These are phyloP conservation scores for Drosophila cognata DNA, from an alignment of 2,888 invertebrate genomes.

Conservation along the genomic window DNA sequence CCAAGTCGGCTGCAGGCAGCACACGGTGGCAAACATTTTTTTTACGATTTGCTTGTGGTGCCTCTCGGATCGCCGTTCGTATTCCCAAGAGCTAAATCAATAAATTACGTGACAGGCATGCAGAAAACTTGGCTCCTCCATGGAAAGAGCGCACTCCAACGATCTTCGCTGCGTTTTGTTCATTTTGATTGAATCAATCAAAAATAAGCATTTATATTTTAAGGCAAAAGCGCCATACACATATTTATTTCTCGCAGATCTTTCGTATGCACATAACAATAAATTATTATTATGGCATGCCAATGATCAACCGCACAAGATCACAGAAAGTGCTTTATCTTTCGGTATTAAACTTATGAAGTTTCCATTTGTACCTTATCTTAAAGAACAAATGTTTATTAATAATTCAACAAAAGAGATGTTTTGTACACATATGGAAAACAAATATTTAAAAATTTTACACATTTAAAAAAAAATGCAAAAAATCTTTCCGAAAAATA, in stretches of 20 bases:
- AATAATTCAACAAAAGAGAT: not conserved
- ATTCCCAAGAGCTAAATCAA: slow-evolving; percentile 84
- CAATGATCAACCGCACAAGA: slow-evolving; percentile 32
- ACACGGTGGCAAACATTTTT: slow-evolving; percentile 76
- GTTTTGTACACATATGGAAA: not conserved
- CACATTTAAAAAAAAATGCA: not conserved
- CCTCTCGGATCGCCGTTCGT: slow-evolving; percentile 52
- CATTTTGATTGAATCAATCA: slow-evolving; percentile 84
- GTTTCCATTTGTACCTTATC: slow-evolving; percentile 49
- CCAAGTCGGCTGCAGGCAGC: slow-evolving; percentile 53
- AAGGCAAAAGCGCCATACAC: slow-evolving; percentile 27
- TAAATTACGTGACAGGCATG: slow-evolving; percentile 85
- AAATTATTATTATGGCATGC: slow-evolving; percentile 69
- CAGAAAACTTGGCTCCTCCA: slow-evolving; percentile 76
- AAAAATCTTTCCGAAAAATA: not conserved
- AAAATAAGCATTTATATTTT: slow-evolving; percentile 69
- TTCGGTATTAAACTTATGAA: slow-evolving; percentile 58
- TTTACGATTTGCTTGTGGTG: slow-evolving; percentile 72
- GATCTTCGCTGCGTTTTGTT: slow-evolving; percentile 65
- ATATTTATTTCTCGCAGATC: slow-evolving; percentile 58
- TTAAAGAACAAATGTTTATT: not conserved
- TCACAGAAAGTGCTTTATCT: slow-evolving; percentile 17
- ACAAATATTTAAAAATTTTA: not conserved
- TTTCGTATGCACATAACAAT: slow-evolving; percentile 61
- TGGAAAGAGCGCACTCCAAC: slow-evolving; percentile 27